phyloP scores from a whole-genome alignment of 2,797 vertebrate species.

The Sebastes oblongus region DNA sequence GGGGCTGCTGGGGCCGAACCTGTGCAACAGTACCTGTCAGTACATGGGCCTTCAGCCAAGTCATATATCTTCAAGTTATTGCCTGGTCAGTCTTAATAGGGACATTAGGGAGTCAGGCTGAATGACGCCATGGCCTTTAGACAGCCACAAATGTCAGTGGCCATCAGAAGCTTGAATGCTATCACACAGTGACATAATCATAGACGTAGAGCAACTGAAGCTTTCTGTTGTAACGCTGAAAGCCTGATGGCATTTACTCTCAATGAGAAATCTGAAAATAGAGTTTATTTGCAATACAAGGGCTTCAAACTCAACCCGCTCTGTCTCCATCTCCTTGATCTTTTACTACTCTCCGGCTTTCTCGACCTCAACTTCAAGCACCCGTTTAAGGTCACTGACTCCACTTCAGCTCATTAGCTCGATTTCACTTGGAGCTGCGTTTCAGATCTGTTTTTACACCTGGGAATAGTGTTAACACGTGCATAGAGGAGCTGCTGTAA shows the following conservation, averaged over 20 bases:
- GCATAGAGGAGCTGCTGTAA: neutral
- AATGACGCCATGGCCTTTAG: slow-evolving; percentile 25
- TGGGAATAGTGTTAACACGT: neutral
- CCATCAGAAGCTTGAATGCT: neutral
- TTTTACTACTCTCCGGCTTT: neutral
- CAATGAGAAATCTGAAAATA: slow-evolving; percentile 8
- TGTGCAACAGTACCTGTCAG: neutral
- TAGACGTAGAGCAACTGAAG: neutral
- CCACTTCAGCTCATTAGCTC: slow-evolving; percentile 33
- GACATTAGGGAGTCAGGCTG: slow-evolving; percentile 5
- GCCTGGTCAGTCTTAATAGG: neutral
- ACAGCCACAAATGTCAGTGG: slow-evolving; percentile 42
- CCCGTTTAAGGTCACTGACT: slow-evolving; percentile 1
- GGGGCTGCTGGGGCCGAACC: neutral
- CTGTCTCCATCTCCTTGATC: neutral
- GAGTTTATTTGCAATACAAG: neutral
- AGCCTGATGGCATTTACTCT: slow-evolving; percentile 7
- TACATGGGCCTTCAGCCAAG: neutral
- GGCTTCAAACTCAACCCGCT: neutral
- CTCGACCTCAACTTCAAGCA: neutral
- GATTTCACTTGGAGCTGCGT: neutral
- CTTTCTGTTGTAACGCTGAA: neutral
- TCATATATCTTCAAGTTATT: neutral
- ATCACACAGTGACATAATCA: neutral
- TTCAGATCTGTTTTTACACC: slow-evolving; percentile 6